Evolutionary conservation across 2,888 invertebrate species (phyloP), one percentile per base, ranked within the genome.

Genomic region (Idaea dimidiata): DNA sequence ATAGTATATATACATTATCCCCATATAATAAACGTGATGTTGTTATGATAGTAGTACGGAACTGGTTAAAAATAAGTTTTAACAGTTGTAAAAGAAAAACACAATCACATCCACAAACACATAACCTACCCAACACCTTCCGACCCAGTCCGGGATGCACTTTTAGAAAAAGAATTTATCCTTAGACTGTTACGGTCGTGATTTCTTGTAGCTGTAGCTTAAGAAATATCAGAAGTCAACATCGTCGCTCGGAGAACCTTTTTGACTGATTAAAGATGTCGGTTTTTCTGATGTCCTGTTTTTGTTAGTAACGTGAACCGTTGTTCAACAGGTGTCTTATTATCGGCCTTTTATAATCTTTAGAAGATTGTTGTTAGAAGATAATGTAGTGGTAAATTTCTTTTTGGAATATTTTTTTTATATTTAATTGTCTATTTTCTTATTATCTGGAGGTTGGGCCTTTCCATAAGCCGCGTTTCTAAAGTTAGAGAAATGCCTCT

Each of bases 251-350:
- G 43, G 54, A 62, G n/a, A 68, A 63, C 66, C 69, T 68, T 69
- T 67, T 68, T 66, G 65, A 71, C 67, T 67, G 69, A 71, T 71
- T 65, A 68, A 69, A 43, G 43, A 43, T 8, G 43, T 43, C 43
- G 43, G 43, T 43, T 43, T n/a, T 43, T 43, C 43, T 43, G 43
- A 43, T 43, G 43, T 43, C 43, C 43, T 43, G 10, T 43, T 43
- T 43, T 14, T 43, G 43, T 43, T 5, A 10, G 43, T 14, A 43
- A 43, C 8, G 43, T 43, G 43, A 43, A 43, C 8, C 14, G 43
- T 43, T 43, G 14, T 14, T 43, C 43, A 43, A 43, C 43, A 43
- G 43, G 43, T 43, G 43, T 43, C 43, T 43, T 43, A 43, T 43
- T 43, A 43, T 14, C 43, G 43, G 43, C 14, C 43, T 43, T 43